Percentiles rank a stretch among this genome's conserved stretches.
Evolutionary conservation across 1,140 invertebrate genomes (phyloP).

Genomic region (Meloidogyne chitwoodi): DNA sequence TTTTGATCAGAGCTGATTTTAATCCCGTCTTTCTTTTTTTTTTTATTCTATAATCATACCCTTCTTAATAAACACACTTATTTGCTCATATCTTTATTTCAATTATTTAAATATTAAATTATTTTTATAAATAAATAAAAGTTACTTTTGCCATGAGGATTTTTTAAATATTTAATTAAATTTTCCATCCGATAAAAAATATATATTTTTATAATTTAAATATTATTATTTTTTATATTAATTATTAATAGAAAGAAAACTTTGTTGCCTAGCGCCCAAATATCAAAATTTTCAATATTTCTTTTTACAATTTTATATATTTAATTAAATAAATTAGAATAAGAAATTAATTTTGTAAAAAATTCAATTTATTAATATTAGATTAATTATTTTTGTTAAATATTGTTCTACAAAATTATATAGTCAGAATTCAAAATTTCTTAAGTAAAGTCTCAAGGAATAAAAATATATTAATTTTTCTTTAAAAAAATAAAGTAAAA

Average conservation of each 20-base stretch:
- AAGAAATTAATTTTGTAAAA: too few species aligned
- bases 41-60: background rate
- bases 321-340: too few species aligned
- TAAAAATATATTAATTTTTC: too few species aligned
- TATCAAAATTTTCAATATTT: background rate
- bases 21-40: background rate
- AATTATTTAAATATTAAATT: background rate
- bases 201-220: too few species aligned
- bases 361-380: too few species aligned
- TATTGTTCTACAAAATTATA: too few species aligned
- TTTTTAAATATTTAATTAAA: background rate
- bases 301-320: background rate
- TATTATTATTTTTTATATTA: background rate
- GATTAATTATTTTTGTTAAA: too few species aligned
- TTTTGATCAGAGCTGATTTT: background rate
- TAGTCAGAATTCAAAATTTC: too few species aligned
- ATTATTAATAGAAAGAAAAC: background rate
- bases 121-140: background rate
- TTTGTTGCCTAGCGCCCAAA: background rate
- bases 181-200: too few species aligned
- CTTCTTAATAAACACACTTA: background rate
- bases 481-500: too few species aligned
- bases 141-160: background rate
- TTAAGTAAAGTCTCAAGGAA: too few species aligned
- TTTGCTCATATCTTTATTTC: background rate